These are phyloP conservation scores for Jacana jacana DNA, from an alignment of 2,113 vertebrate genomes.

Conservation along the genomic window DNA sequence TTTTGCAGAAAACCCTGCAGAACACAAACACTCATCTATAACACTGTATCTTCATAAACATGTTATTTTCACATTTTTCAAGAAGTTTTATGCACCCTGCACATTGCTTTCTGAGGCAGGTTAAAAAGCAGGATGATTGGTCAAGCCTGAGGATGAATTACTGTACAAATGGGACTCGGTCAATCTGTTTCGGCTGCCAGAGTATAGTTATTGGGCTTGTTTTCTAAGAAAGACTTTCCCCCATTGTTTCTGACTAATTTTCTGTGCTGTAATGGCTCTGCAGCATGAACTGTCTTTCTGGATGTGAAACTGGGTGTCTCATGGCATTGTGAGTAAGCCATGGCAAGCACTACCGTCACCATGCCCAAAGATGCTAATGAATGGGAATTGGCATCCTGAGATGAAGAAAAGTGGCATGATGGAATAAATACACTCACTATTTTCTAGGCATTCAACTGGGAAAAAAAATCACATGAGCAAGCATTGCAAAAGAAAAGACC, in stretches of 20 bases:
- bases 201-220: not conserved
- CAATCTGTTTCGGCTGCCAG: not conserved
- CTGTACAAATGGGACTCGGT: not conserved
- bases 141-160: not conserved
- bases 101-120: not conserved
- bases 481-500: not conserved
- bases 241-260: not conserved
- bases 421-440: not conserved
- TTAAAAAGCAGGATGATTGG: not conserved
- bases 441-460: not conserved
- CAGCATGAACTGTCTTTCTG: not conserved
- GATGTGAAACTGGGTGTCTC: not conserved
- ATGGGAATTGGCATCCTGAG: not conserved
- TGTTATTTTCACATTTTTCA: not conserved
- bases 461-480: not conserved
- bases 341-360: fast-evolving
- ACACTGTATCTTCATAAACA: not conserved
- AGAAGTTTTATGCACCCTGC: not conserved
- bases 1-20: not conserved
- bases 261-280: not conserved
- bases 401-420: not conserved
- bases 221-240: not conserved
- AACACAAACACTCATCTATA: not conserved
- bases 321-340: not conserved
- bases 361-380: not conserved